Evolutionary conservation across 2,888 invertebrate species (phyloP), one percentile per base, ranked within the genome.

Genomic region (Morpho deidamia): DNA sequence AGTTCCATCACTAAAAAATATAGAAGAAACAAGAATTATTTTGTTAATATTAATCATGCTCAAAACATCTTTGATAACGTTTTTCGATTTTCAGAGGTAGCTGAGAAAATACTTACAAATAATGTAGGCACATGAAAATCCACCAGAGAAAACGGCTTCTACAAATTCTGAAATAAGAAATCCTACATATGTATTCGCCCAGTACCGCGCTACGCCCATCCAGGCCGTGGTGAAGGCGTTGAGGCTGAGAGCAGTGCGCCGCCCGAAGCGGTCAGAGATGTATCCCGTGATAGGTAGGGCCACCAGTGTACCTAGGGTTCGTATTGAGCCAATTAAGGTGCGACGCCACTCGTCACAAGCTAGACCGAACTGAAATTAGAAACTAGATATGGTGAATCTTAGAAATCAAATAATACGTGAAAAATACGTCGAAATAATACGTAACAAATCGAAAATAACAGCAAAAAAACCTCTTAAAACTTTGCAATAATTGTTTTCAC

Each of bases 241-340:
- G 63, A 90, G 68, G 11, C 91, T 82, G 56, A 94, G 81, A 1
- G 92, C 85, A 1, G 89, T 83, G 56, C 91, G 88, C 44, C 94
- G 85, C 0, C 94, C 94, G 81, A 89, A 95, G 89, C 91, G 92
- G 79, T 95, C 95, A 0, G 95, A 94, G 40, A 95, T 72, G 64
- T 90, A 91, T 41, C 95, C 95, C 0, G 93, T 91, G 60, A 94
- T 81, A 10, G 94, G 93, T 59, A 94, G 83, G 2, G 93, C 93
- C 45, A 92, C 73, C 66, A 95, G 91, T 55, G 92, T 92, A 23
- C 94, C 95, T 37, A 93, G 64, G 45, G 92, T 94, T 59, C 94
- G 92, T 2, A 93, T 78, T 0, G 94, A 93, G 0, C 95, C 95
- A 37, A 95, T 92, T 54, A 95, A 69, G 0, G 94, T 90, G 14